Conservation (phyloP, 2,113 vertebrate species). For the Hylia prasina region DNA sequence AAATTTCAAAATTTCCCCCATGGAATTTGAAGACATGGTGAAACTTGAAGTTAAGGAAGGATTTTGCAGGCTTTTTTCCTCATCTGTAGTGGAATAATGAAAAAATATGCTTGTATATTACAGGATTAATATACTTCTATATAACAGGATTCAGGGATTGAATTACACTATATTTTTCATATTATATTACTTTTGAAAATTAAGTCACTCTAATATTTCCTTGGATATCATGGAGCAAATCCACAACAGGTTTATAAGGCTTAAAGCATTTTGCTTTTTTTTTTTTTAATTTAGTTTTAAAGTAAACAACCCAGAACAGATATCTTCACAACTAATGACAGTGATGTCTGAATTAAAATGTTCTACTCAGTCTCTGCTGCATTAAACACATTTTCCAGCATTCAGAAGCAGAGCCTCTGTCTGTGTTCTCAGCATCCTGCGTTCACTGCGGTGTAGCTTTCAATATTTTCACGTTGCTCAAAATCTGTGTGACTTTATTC, state of each 20-base stretch:
- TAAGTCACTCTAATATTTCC: neutral
- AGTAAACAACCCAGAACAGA: neutral
- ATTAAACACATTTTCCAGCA: neutral
- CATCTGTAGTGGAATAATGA: neutral
- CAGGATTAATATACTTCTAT: neutral
- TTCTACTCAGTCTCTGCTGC: neutral
- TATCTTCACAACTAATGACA: neutral
- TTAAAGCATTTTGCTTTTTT: neutral
- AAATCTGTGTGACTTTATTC: constrained; percentile 14
- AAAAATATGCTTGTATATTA: neutral
- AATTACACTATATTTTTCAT: neutral
- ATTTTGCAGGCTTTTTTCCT: neutral
- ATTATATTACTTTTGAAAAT: neutral
- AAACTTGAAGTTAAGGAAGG: neutral
- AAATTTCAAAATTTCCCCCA: neutral
- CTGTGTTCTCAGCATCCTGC: neutral
- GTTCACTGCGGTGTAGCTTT: neutral
- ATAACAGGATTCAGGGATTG: neutral
- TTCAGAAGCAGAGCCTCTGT: neutral
- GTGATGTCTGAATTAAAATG: neutral
- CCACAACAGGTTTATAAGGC: neutral
- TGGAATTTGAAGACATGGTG: neutral
- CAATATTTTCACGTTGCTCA: neutral
- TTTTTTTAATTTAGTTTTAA: neutral
- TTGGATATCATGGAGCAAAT: neutral